Evolutionary conservation across 30 jellyfish, hydroid and myxozoan species (phyloP), one percentile per base, ranked within the genome.

Genomic region (Clytia hemisphaerica): DNA sequence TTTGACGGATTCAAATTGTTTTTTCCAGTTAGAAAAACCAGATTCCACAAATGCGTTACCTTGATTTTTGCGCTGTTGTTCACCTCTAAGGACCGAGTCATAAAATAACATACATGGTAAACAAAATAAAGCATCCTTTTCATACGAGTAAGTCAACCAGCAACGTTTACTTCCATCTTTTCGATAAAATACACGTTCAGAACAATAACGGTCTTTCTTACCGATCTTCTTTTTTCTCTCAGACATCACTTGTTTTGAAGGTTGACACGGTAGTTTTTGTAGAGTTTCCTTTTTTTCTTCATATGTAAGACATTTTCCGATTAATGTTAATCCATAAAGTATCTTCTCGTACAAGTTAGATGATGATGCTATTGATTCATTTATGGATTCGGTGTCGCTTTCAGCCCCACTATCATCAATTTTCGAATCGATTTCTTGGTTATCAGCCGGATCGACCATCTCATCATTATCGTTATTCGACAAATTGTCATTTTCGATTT

Each of bases 191-290:
- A 58, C 28, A 7, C 28, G 58, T 57, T 58, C 37, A 9, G 72
- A 58, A 21, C 72, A 58, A 25, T 4, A 58, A 26, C 72, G 72
- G 14, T 7, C 37, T 26, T 57, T 4, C 10, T 25, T 31, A 12
- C 72, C 72, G 24, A 58, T 58, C 21, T 22, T 51, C 31, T 58
- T 58, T 57, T 58, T 58, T 14, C 72, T 31, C 6, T 51, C 31
- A 26, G 72, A 58, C 28, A 58, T 22, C 53, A 58, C 5, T 25
- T 53, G 31, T 45, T 37, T 46, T 70, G 24, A 7, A 18, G 75
- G 72, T 62, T 48, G 82, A 51, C 75, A 70, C 27, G 82, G 82
- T 16, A 48, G 37, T 73, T 48, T 71, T 71, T 62, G 48, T 51
- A 71, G 22, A 9, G 32, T 48, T 31, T 59, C 82, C 37, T 71